phyloP scores from a whole-genome alignment of 1,140 invertebrate species.

The Drosophila repleta region DNA sequence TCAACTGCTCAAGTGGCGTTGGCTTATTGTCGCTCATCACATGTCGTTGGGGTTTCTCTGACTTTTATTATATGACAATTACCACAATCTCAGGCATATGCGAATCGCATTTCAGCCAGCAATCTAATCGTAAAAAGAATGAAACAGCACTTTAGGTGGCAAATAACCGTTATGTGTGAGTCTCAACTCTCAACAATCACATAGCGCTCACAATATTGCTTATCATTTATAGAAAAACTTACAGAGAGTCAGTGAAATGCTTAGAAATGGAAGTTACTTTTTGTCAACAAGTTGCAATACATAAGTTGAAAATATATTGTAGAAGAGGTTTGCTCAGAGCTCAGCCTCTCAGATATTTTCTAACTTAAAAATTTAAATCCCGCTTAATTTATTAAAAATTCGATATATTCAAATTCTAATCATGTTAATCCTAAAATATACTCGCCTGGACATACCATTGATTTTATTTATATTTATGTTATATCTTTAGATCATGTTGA shows the following conservation, averaged over 20 bases:
- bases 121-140: conserved; percentile 65
- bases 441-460: too few relatives aligned
- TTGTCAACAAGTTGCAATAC: too few relatives aligned
- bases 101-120: conserved; percentile 48
- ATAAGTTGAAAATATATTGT: too few relatives aligned
- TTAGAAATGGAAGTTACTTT: too few relatives aligned
- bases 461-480: too few relatives aligned
- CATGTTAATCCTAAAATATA: too few relatives aligned
- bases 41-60: conserved; percentile 11
- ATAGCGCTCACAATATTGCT: background rate
- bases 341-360: too few relatives aligned
- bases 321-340: too few relatives aligned
- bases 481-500: too few relatives aligned
- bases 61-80: conserved; percentile 79
- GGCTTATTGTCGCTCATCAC: conserved; percentile 30
- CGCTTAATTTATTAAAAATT: too few relatives aligned
- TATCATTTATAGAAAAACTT: background rate
- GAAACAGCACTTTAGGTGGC: conserved; percentile 60
- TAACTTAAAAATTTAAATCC: too few relatives aligned
- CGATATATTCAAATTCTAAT: too few relatives aligned
- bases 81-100: conserved; percentile 72
- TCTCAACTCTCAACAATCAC: conserved; percentile 13
- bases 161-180: conserved; percentile 63
- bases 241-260: background rate
- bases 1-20: conserved; percentile 44